A percentile compares a stretch with the other conserved stretches of the same genome.
phyloP scores from a whole-genome alignment of 2,797 vertebrate species.

The Pantherophis vulpinus region DNA sequence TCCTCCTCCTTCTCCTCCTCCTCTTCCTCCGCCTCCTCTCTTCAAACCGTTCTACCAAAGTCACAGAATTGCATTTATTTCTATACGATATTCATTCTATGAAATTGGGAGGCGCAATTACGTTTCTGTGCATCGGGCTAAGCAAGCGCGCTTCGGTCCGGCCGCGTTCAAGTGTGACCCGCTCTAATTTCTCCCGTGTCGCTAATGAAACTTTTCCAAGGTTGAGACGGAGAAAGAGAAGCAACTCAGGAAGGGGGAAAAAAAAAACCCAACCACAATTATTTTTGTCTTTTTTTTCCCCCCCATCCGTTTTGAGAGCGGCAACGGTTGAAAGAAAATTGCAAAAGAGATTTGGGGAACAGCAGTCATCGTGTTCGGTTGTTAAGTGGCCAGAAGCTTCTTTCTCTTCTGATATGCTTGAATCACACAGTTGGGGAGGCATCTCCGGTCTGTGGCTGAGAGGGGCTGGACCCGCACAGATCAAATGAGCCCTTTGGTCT shows the following conservation, averaged over 20 bases:
- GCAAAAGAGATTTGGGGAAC: background rate
- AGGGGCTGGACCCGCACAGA: background rate
- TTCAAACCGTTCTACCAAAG: background rate
- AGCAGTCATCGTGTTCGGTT: background rate
- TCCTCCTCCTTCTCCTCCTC: no score
- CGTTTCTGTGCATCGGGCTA: background rate
- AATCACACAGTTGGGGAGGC: background rate
- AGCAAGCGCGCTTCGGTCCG: background rate
- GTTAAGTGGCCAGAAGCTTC: background rate
- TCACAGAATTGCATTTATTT: background rate
- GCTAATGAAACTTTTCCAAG: background rate
- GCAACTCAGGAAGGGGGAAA: no score
- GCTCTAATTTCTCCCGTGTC: background rate
- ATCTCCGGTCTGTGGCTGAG: background rate
- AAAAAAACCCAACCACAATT: no score
- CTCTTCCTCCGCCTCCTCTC: background rate
- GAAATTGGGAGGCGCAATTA: background rate
- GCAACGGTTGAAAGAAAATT: background rate
- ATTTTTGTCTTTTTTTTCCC: accelerated
- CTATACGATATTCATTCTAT: no score
- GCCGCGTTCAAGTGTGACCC: background rate
- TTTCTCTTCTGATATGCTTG: background rate
- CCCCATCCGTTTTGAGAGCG: background rate
- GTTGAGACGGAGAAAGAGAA: background rate
- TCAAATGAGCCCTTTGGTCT: background rate